Evolutionary conservation across 2,888 invertebrate genomes (phyloP), one percentile per base, ranked within the genome.

Genomic region (Orchesella flavescens): DNA sequence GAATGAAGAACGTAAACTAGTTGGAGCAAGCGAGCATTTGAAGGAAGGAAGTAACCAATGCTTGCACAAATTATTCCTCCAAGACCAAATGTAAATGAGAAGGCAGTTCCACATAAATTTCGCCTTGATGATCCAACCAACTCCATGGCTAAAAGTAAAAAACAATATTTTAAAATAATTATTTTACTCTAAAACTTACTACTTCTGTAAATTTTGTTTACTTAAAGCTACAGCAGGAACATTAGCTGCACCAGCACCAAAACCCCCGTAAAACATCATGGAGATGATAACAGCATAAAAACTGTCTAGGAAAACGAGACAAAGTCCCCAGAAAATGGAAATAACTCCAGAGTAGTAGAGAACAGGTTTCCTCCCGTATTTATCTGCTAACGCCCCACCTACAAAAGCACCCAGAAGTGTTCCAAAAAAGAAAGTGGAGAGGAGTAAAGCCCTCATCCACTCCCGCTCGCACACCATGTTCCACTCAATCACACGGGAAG

Each of bases 1-100:
- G 94, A 93, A 89, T 96, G 96, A 34, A 94, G 90, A 1, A 95
- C 96, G 89, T 95, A 96, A 2, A 94, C 91, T 0, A 95, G 91
- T 91, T 96, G 96, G 19, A 96, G 91, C 88, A 93, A n/a, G 44
- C 59, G 57, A 12, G 19, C 61, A 68, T 81, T 74, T 15, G 7
- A 2, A 7, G 94, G 55, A 93, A 7, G 94, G 91, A 55, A 94
- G 89, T n/a, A 96, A 43, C 34, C 75, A 69, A 68, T 75, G 15
- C 69, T 63, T 1, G 75, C 75, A 15, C 75, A 74, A 1, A 81
- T 5, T 53, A 74, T 75, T 19, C 61, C 69, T 0, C 81, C 81
- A 17, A 75, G 21, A 4, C 69, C 81, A 63, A 81, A 81, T 7
- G 55, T 61, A 7, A 74, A 17, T 13, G 61, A 69, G n/a, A 81